A percentile compares a stretch with the other conserved stretches of the same genome.
Evolutionary conservation across 2,113 vertebrate genomes (phyloP).

Genomic region (Thunnus thynnus): DNA sequence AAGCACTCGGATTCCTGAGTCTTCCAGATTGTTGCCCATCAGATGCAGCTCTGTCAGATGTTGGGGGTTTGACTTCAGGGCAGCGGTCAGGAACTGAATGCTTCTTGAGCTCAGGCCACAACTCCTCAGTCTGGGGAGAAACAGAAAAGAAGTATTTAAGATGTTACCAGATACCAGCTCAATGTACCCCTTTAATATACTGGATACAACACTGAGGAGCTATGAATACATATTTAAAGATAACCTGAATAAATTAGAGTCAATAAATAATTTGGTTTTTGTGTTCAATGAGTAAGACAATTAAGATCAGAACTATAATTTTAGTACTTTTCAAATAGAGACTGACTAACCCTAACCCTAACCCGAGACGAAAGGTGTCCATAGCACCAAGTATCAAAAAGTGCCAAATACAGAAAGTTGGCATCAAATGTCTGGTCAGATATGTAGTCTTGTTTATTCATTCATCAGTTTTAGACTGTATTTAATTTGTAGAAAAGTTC

Average conservation of each 20-base stretch:
- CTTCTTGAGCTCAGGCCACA: constrained; percentile 60
- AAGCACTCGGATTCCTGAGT: constrained; percentile 17
- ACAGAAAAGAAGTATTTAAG: not conserved
- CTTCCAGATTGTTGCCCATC: constrained; percentile 66
- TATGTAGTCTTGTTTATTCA: too few relatives aligned
- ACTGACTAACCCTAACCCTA: too few relatives aligned
- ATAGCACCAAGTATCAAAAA: not conserved
- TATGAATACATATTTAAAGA: not conserved
- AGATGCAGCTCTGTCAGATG: constrained; percentile 65
- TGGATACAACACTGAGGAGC: not conserved
- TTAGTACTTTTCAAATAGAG: too few relatives aligned
- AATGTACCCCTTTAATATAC: not conserved
- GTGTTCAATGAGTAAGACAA: too few relatives aligned
- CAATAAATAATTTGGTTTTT: too few relatives aligned
- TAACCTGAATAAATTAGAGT: too few relatives aligned
- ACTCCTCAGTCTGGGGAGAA: constrained; percentile 58
- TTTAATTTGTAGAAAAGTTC: too few relatives aligned
- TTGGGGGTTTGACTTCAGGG: constrained; percentile 58
- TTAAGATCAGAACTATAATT: too few relatives aligned
- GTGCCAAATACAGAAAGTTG: not conserved
- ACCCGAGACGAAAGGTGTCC: too few relatives aligned
- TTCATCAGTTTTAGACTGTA: too few relatives aligned
- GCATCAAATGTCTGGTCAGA: too few relatives aligned
- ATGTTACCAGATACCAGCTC: not conserved
- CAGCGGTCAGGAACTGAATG: constrained; percentile 41